Evolutionary conservation across 2,888 invertebrate species (phyloP).

Genomic region (Cyrtodaria siliqua): DNA sequence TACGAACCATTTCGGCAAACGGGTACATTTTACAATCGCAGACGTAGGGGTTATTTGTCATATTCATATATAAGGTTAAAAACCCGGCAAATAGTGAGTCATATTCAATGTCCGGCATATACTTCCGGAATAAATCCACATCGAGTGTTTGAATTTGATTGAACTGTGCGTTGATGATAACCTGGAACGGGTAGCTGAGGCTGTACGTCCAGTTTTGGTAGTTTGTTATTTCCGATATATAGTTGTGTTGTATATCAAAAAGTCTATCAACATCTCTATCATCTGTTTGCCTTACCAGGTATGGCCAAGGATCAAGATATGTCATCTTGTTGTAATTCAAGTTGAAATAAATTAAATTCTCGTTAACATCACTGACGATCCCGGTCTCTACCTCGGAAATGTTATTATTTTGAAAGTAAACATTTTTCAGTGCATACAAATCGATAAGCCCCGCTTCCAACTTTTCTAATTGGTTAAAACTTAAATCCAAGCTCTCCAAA

Average conservation of each 20-base stretch:
- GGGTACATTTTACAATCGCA: constrained; percentile 61
- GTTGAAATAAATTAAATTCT: constrained; percentile 37
- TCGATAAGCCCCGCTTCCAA: constrained; percentile 28
- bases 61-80: constrained; percentile 43
- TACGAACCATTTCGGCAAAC: constrained; percentile 29
- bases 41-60: constrained; percentile 55
- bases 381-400: constrained; percentile 57
- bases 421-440: constrained; percentile 22
- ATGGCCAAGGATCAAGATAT: constrained; percentile 67
- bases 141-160: constrained; percentile 38
- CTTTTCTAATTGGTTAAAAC: constrained; percentile 28
- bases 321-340: constrained; percentile 53
- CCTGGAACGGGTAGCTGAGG: constrained; percentile 54
- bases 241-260: constrained; percentile 56
- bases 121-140: constrained; percentile 14
- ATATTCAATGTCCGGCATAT: constrained; percentile 5
- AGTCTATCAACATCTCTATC: constrained; percentile 16
- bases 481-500: constrained; percentile 33
- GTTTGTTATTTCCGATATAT: constrained; percentile 52
- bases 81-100: background rate
- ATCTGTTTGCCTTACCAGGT: constrained; percentile 32
- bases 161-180: constrained; percentile 41
- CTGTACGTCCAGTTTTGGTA: constrained; percentile 60
- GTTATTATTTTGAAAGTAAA: constrained; percentile 54
- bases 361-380: constrained; percentile 52